phyloP scores from a whole-genome alignment of 2,113 vertebrate genomes.

The Buteo buteo region DNA sequence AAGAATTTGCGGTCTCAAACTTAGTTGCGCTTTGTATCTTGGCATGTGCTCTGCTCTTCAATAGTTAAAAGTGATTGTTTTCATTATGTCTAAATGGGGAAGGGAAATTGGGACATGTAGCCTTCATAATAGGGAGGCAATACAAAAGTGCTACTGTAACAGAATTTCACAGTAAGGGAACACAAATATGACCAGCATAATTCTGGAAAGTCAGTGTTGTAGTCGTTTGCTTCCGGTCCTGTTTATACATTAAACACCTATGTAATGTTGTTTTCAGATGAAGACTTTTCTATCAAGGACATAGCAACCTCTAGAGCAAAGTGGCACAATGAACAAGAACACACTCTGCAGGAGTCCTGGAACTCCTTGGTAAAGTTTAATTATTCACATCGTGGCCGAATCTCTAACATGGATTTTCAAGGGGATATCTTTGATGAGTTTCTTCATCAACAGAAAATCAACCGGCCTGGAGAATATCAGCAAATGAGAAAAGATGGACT shows the following conservation, averaged over 20 bases:
- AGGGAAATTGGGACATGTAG: not conserved
- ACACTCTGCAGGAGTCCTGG: constrained; percentile 87
- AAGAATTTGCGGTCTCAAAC: not conserved
- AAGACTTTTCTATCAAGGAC: not conserved
- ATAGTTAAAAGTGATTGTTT: not conserved
- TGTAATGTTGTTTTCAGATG: constrained; percentile 62
- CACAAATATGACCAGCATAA: accelerated
- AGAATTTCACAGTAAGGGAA: not conserved
- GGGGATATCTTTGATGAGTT: constrained; percentile 94
- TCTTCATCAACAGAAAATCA: constrained; percentile 80
- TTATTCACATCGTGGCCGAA: constrained; percentile 88
- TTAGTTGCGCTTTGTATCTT: not conserved
- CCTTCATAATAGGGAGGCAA: not conserved
- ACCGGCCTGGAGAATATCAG: constrained; percentile 30
- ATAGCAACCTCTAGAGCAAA: not conserved
- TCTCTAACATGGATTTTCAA: constrained; percentile 85
- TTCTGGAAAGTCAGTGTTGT: not conserved
- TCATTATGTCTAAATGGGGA: not conserved
- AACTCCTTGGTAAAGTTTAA: constrained; percentile 89
- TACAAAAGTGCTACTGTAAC: not conserved
- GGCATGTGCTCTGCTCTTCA: not conserved
- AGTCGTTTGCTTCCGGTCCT: not conserved
- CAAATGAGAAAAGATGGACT: constrained; percentile 24
- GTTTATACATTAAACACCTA: not conserved
- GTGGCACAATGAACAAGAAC: constrained; percentile 79